phyloP scores from a whole-genome alignment of 2,797 vertebrate genomes.

The Lepus oiostolus region DNA sequence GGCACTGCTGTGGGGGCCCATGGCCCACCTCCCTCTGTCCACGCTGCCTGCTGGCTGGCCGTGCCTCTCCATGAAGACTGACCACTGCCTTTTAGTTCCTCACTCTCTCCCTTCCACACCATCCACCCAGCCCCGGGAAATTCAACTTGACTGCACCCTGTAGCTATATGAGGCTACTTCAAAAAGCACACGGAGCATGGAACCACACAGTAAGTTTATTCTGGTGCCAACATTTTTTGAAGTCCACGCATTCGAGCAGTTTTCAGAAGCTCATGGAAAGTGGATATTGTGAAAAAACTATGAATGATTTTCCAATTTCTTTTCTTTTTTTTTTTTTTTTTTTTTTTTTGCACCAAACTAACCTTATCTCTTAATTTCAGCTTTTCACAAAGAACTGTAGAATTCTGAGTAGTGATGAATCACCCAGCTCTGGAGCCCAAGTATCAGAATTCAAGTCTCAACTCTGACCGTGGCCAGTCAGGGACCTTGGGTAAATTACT shows the following conservation, averaged over 20 bases:
- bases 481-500: neutral
- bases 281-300: no score
- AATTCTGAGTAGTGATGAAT: neutral
- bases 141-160: neutral
- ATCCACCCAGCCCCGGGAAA: neutral
- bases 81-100: neutral
- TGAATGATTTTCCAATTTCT: no score
- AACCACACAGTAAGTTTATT: no score
- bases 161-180: no score
- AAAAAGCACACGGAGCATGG: no score
- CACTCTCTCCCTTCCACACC: neutral
- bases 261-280: no score
- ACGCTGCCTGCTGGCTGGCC: neutral
- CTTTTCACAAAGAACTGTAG: neutral
- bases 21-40: neutral
- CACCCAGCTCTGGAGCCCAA: neutral
- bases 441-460: neutral
- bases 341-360: no score
- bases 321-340: no score
- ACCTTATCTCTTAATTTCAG: no score
- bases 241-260: no score
- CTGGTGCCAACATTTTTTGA: no score
- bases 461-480: neutral
- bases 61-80: neutral
- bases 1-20: neutral